Evolutionary conservation across 2,888 invertebrate species (phyloP), one percentile per base, ranked within the genome.

Genomic region (Platycheirus rosarum): DNA sequence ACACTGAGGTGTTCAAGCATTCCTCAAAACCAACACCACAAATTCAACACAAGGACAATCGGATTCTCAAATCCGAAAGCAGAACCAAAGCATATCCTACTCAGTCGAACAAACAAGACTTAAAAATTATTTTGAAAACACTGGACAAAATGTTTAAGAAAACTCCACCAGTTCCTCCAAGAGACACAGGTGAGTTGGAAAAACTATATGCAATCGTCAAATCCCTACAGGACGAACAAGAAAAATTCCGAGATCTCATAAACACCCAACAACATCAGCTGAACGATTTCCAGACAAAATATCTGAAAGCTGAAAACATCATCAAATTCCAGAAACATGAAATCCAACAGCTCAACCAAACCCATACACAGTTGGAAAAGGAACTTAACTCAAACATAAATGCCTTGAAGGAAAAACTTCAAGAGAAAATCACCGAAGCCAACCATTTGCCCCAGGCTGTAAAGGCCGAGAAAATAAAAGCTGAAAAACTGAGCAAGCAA

Each of bases 251-350:
- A n/a, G 86, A 76, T 4, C 85, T 89, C n/a, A 89, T 90, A 13
- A 86, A 88, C 11, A 87, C 89, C 11, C 90, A 90, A 70, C 88
- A 88, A 63, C 86, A 86, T 1, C 87, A 89, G 48, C 84, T 90
- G 0, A 86, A 87, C 13, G 87, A 88, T 37, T 90, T 90, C 53
- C 88, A 89, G 9, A 75, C 86, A 8, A 89, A 90, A 29, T 90
- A 89, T 44, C 69, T 89, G 18, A 87, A 88, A 57, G 89, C 90
- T 0, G 88, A 90, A 75, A 88, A 89, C 57, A 86, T 89, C 1
- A 88, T 90, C 85, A 87, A 89, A 77, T 87, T 88, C n/a, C 90
- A 90, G 32, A 89, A 89, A 73, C 82, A 84, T 9, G 88, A 89
- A 84, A 88, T 91, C 29, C 88, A 90, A 26, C 88, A 89, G 75